A percentile compares a stretch with the other conserved stretches of the same genome.
These are phyloP conservation scores for Arnoldichthys spilopterus DNA, from an alignment of 2,797 vertebrate genomes.

Conservation along the genomic window DNA sequence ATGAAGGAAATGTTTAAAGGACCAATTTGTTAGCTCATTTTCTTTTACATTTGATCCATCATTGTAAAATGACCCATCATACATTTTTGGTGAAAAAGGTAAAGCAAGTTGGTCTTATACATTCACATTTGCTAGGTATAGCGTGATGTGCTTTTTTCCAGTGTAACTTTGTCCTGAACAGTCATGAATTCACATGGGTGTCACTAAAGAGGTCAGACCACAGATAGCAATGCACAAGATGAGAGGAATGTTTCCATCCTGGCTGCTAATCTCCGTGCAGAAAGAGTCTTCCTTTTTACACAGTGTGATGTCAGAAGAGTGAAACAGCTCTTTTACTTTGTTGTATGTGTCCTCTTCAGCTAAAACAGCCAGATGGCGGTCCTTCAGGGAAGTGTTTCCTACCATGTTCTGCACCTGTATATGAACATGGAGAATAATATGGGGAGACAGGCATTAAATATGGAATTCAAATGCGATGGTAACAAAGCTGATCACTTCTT, in stretches of 20 bases:
- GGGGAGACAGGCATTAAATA: background rate
- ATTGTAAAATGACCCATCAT: background rate
- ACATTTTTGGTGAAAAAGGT: background rate
- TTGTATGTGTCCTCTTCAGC: conserved; percentile 70
- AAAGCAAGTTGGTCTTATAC: background rate
- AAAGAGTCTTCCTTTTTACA: conserved; percentile 72
- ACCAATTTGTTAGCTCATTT: background rate
- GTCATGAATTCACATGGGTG: conserved; percentile 18
- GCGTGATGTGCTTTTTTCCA: background rate
- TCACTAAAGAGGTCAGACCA: conserved; percentile 74
- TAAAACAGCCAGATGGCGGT: conserved; percentile 65
- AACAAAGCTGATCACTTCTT: background rate
- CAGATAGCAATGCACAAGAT: conserved; percentile 82
- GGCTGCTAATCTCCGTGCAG: conserved; percentile 65
- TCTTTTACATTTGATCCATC: background rate
- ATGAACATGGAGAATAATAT: conserved; percentile 18
- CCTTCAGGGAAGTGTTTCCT: conserved; percentile 66
- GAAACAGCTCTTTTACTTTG: conserved; percentile 77
- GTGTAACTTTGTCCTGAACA: background rate
- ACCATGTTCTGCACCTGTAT: conserved; percentile 79
- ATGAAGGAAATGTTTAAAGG: background rate
- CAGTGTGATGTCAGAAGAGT: conserved; percentile 75
- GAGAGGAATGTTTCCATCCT: conserved; percentile 70
- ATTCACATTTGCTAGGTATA: background rate
- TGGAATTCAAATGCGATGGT: background rate